Evolutionary conservation across 2,797 vertebrate species (phyloP).

Genomic region (Schizopygopsis malacanthus): DNA sequence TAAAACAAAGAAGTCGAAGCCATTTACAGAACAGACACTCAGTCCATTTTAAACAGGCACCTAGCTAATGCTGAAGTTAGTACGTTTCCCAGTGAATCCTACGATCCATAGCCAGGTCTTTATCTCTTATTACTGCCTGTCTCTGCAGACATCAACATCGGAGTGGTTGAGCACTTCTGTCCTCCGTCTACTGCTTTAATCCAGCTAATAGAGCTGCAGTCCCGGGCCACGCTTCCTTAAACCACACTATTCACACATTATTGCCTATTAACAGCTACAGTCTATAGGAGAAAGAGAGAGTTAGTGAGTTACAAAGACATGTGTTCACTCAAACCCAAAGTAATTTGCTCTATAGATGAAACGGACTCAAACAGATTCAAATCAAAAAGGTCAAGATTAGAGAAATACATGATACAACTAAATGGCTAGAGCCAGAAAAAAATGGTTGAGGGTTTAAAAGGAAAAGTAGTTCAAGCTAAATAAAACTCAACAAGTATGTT

Average conservation of each 20-base stretch:
- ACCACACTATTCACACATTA: not conserved
- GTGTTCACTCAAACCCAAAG: not conserved
- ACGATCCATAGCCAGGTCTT: not conserved
- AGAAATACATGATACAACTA: slow-evolving; percentile 1
- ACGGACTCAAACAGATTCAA: slow-evolving; percentile 38
- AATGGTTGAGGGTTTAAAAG: slow-evolving; percentile 22
- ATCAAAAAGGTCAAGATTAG: slow-evolving; percentile 34
- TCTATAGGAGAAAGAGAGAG: slow-evolving; percentile 2
- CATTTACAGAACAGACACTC: not conserved
- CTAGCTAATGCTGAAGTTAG: not conserved
- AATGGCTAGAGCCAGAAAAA: not conserved
- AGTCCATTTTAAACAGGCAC: not conserved
- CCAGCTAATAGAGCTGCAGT: slow-evolving; percentile 16
- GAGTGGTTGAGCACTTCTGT: not conserved
- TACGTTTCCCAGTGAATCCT: not conserved
- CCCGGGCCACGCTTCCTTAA: not conserved
- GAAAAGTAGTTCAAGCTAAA: slow-evolving; percentile 42
- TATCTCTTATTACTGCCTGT: slow-evolving; percentile 8
- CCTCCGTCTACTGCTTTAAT: not conserved
- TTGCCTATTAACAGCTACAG: slow-evolving; percentile 30
- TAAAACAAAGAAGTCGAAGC: not conserved
- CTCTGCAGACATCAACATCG: not conserved
- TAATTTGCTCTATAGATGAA: slow-evolving; percentile 14
- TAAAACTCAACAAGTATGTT: slow-evolving; percentile 31
- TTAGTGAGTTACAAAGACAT: slow-evolving; percentile 9